These are phyloP conservation scores for Tenebrosternarchus preto DNA, from an alignment of 2,113 vertebrate genomes.

Conservation along the genomic window DNA sequence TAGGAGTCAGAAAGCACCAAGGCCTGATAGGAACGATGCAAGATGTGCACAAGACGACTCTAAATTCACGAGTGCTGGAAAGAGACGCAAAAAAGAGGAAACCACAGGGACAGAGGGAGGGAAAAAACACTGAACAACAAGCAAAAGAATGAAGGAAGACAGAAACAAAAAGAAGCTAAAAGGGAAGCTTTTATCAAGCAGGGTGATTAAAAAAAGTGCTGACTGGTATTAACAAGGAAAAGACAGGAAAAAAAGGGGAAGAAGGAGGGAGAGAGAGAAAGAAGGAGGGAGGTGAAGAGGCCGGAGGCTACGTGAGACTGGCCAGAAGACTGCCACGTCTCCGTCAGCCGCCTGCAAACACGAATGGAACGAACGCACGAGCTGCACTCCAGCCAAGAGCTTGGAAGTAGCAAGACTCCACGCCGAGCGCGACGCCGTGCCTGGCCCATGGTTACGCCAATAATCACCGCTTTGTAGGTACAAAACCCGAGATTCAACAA, in stretches of 20 bases:
- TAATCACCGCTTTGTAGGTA: too few relatives aligned
- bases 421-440: slow-evolving; percentile 22
- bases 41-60: background rate
- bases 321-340: background rate
- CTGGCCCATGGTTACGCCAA: slow-evolving; percentile 51
- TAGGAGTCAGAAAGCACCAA: background rate
- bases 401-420: slow-evolving; percentile 1
- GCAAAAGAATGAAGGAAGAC: background rate
- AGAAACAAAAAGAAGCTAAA: slow-evolving; percentile 8
- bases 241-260: background rate
- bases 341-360: slow-evolving; percentile 15
- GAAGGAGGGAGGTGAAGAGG: background rate
- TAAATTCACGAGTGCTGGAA: background rate
- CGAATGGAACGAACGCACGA: background rate
- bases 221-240: background rate
- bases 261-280: background rate
- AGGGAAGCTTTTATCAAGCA: background rate
- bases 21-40: background rate
- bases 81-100: background rate
- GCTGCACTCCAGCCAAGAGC: background rate
- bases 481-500: too few relatives aligned
- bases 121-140: background rate
- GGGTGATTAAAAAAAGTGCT: background rate
- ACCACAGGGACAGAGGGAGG: background rate
- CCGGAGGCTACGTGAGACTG: slow-evolving; percentile 21